phyloP scores from a whole-genome alignment of 2,888 invertebrate genomes.

The Yponomeuta plumbellus region DNA sequence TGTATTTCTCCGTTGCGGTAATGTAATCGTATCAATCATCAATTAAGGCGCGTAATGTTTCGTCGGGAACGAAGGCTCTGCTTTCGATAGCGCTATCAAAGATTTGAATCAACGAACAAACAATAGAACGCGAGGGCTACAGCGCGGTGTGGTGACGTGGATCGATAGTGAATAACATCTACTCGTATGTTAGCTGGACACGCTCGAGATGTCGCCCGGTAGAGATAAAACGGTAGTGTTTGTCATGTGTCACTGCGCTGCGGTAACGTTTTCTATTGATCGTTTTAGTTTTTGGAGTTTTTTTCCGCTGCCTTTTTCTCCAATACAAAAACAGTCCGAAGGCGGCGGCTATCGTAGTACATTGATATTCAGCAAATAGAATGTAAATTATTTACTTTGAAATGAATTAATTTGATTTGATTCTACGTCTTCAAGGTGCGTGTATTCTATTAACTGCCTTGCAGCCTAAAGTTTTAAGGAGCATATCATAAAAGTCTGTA shows the following conservation, averaged over 20 bases:
- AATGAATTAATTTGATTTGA: no score
- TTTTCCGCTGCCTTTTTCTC: no score
- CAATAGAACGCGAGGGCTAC: not conserved
- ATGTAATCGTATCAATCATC: not conserved
- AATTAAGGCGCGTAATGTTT: not conserved
- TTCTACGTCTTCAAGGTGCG: no score
- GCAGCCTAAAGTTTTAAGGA: no score
- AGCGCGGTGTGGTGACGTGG: not conserved
- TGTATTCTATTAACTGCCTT: no score
- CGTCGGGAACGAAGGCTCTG: not conserved
- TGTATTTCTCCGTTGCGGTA: not conserved
- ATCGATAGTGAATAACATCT: slow-evolving; percentile 2
- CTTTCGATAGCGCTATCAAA: not conserved
- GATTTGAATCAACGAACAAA: slow-evolving; percentile 1
- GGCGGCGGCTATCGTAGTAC: no score
- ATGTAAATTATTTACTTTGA: no score
- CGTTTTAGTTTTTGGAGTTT: no score
- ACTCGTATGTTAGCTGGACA: not conserved
- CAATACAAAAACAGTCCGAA: no score
- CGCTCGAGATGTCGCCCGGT: not conserved
- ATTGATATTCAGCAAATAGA: no score
- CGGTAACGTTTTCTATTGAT: not conserved
- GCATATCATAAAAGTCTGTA: no score
- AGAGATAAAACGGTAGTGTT: not conserved
- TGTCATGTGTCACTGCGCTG: not conserved